A percentile compares a stretch with the other conserved stretches of the same genome.
Conservation (phyloP, 2,113 vertebrate species). For the Steatornis caripensis region DNA sequence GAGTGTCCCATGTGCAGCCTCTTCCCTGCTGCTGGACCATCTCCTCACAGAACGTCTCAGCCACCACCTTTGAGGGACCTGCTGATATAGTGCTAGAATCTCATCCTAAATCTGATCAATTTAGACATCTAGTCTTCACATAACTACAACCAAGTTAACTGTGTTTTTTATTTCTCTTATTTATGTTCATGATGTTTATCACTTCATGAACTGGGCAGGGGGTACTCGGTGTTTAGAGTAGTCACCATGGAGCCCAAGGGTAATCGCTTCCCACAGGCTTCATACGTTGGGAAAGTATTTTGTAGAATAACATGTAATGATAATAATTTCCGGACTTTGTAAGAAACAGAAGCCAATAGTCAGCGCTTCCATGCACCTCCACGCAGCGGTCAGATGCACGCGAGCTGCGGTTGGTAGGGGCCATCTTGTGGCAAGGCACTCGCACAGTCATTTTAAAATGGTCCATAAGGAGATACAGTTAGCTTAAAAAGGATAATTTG, state of each 20-base stretch:
- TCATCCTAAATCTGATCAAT: neutral
- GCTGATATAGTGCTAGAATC: neutral
- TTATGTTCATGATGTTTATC: fast-evolving
- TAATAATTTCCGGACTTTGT: neutral
- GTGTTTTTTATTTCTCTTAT: too few relatives aligned
- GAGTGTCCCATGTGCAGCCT: fast-evolving
- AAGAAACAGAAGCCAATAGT: neutral
- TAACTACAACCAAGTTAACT: neutral
- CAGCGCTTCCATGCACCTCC: fast-evolving
- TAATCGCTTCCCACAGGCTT: neutral
- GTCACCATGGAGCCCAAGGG: neutral
- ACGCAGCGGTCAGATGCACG: fast-evolving
- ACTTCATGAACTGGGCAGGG: neutral
- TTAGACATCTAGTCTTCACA: neutral
- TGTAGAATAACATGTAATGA: neutral
- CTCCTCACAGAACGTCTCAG: neutral
- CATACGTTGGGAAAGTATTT: neutral
- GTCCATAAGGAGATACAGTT: neutral
- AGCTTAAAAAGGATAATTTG: neutral
- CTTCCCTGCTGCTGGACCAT: neutral
- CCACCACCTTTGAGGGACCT: neutral
- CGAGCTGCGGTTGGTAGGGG: neutral
- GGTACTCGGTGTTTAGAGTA: neutral
- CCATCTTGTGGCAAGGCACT: slow-evolving; percentile 6
- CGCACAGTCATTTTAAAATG: fast-evolving